These are phyloP conservation scores for Neodiprion pinetum DNA, from an alignment of 1,140 invertebrate species.

Conservation along the genomic window DNA sequence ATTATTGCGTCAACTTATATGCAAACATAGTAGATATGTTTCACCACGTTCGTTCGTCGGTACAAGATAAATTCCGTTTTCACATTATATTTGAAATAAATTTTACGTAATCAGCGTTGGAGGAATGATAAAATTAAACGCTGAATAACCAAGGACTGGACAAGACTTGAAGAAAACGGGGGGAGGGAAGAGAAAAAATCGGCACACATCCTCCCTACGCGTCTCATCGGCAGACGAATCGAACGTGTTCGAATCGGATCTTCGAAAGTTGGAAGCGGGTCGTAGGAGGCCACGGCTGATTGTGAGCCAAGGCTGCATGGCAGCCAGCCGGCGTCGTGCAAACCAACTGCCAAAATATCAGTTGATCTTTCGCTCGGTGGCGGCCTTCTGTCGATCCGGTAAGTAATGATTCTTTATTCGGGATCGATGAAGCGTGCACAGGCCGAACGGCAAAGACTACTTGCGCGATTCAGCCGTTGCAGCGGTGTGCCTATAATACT, in stretches of 20 bases:
- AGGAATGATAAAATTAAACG: no score
- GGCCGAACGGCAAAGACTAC: not conserved
- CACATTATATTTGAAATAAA: no score
- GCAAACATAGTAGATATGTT: no score
- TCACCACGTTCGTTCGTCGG: no score
- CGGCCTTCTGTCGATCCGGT: slow-evolving; percentile 2
- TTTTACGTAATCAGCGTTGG: no score
- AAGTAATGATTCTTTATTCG: slow-evolving; percentile 13
- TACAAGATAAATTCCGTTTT: no score
- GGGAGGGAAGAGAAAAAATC: no score
- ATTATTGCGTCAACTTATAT: no score
- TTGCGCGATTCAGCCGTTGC: not conserved
- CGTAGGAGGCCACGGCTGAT: slow-evolving; percentile 3
- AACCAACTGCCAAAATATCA: not conserved
- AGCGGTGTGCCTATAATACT: not conserved
- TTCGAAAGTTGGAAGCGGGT: slow-evolving; percentile 4
- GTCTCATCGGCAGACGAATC: not conserved
- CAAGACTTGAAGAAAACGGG: no score
- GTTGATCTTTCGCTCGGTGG: not conserved
- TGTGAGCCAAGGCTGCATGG: not conserved
- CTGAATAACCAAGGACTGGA: no score
- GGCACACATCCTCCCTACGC: no score
- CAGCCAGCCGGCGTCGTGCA: not conserved
- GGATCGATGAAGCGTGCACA: slow-evolving; percentile 11
- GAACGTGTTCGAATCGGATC: not conserved